Percentiles rank a stretch among this genome's conserved stretches.
Conservation (phyloP, 1,140 invertebrate species). For the Trinorchestia longiramus region DNA sequence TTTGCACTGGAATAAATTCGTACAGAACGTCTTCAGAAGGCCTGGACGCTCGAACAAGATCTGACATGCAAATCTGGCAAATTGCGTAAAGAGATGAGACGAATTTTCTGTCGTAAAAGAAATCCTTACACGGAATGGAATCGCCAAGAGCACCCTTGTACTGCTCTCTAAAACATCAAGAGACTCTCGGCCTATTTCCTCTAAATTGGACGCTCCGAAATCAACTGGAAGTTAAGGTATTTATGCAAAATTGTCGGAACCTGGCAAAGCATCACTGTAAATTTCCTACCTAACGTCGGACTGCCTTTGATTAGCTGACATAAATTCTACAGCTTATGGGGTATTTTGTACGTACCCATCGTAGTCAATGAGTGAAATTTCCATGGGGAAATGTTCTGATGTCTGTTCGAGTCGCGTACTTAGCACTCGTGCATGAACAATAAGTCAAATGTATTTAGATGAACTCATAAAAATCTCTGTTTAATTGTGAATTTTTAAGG, state of each 20-base stretch:
- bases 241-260: not conserved
- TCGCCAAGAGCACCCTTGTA: not conserved
- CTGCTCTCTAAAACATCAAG: not conserved
- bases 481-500: not conserved
- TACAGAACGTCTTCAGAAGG: not conserved
- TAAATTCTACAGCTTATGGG: not conserved
- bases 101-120: not conserved
- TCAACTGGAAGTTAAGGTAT: not conserved
- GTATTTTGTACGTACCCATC: not conserved
- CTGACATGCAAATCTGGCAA: not conserved
- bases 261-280: not conserved
- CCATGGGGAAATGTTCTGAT: not conserved
- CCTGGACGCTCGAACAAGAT: not conserved
- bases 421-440: not conserved
- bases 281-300: not conserved
- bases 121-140: not conserved
- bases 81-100: conserved; percentile 1
- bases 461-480: not conserved
- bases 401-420: not conserved
- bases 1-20: not conserved
- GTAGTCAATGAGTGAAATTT: not conserved
- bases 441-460: not conserved
- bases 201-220: not conserved
- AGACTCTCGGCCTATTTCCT: not conserved
- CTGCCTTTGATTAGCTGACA: not conserved